Evolutionary conservation across 1,140 invertebrate genomes (phyloP).

Genomic region (Carposina sasakii): DNA sequence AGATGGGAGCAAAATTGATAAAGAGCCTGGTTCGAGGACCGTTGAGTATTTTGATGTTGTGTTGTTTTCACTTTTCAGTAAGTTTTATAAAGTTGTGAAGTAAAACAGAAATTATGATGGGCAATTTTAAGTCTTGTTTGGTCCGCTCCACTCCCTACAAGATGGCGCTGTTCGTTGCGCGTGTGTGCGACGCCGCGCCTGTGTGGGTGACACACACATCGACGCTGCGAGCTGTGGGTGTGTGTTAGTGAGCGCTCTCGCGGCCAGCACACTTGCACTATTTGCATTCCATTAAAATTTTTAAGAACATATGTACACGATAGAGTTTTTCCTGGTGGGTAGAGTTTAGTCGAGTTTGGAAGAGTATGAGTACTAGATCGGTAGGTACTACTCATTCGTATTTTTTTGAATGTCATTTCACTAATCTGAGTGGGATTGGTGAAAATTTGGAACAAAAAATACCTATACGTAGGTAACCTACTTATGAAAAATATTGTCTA

Average conservation of each 20-base stretch:
- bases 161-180: conserved; percentile 43
- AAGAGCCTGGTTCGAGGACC: neutral
- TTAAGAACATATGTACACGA: no score
- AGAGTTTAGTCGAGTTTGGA: no score
- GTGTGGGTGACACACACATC: conserved; percentile 51
- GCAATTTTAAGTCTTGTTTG: conserved; percentile 53
- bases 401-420: no score
- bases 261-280: conserved; percentile 27
- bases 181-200: conserved; percentile 19
- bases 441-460: no score
- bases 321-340: no score
- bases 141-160: conserved; percentile 40
- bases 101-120: conserved; percentile 46
- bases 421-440: no score
- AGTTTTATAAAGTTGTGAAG: neutral
- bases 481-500: no score
- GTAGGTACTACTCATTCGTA: no score
- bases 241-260: conserved; percentile 37
- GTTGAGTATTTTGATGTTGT: neutral
- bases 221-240: conserved; percentile 16
- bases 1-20: conserved; percentile 18
- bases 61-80: neutral
- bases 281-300: conserved; percentile 30
- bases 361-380: no score
- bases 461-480: no score